phyloP scores from a whole-genome alignment of 2,113 vertebrate species.

The Chunga burmeisteri region DNA sequence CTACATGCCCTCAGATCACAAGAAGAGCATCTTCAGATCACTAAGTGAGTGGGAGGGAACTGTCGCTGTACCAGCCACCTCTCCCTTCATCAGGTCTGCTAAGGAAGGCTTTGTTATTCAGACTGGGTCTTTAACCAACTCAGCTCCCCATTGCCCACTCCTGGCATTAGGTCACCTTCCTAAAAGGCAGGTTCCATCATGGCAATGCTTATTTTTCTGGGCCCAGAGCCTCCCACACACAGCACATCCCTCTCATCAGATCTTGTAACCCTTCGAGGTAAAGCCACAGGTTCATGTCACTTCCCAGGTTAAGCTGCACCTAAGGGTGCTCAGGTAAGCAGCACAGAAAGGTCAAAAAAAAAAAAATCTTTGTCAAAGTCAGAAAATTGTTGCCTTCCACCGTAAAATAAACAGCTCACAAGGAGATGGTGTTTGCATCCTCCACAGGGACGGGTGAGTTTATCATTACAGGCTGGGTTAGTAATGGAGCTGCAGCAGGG shows the following conservation, averaged over 20 bases:
- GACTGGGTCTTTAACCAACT: background rate
- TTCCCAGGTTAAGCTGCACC: background rate
- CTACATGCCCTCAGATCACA: background rate
- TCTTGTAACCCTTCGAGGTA: background rate
- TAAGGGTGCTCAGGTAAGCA: background rate
- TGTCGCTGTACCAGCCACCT: background rate
- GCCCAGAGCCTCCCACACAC: background rate
- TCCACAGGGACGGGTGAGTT: background rate
- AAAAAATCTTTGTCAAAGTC: accelerated
- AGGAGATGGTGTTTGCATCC: background rate
- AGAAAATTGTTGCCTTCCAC: background rate
- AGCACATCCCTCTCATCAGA: background rate
- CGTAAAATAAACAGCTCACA: background rate
- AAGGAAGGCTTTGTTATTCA: background rate
- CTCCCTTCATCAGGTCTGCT: background rate
- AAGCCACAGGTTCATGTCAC: background rate
- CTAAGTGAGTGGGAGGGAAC: background rate
- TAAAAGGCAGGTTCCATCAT: background rate
- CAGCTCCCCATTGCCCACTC: background rate
- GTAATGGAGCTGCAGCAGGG: background rate
- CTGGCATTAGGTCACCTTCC: background rate
- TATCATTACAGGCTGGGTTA: background rate
- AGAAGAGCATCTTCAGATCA: background rate
- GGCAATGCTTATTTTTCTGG: background rate
- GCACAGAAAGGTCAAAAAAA: background rate